phyloP scores from a whole-genome alignment of 2,113 vertebrate species.

The Saguinus imperator region DNA sequence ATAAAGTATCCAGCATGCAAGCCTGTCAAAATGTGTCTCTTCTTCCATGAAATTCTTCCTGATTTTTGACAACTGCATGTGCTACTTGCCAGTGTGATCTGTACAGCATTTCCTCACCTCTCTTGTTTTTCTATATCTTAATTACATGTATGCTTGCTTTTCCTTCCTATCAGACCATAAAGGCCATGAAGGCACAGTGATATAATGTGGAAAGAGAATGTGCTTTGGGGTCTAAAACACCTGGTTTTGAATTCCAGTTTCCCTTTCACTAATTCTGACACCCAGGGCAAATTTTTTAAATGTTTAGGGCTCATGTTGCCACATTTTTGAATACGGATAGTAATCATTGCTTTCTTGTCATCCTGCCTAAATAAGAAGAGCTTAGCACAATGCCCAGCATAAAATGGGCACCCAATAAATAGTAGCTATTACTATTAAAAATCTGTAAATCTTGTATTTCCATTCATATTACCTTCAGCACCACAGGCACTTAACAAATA shows the following conservation, averaged over 20 bases:
- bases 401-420: background rate
- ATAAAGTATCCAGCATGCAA: background rate
- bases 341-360: background rate
- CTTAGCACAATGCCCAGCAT: background rate
- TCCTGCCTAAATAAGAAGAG: background rate
- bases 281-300: background rate
- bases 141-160: constrained; percentile 6
- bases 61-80: background rate
- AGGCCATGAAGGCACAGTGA: background rate
- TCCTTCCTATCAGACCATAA: background rate
- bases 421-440: background rate
- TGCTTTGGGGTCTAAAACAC: background rate
- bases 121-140: background rate
- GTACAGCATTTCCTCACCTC: background rate
- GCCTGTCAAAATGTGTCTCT: constrained; percentile 17
- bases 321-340: background rate
- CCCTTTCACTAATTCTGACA: background rate
- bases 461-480: background rate
- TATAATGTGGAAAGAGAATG: background rate
- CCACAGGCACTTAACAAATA: background rate
- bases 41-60: background rate
- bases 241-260: constrained; percentile 1
- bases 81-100: background rate
- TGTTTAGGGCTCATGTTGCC: background rate
- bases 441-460: constrained; percentile 18